Conservation (phyloP, 2,113 vertebrate species). For the Geothlypis trichas region DNA sequence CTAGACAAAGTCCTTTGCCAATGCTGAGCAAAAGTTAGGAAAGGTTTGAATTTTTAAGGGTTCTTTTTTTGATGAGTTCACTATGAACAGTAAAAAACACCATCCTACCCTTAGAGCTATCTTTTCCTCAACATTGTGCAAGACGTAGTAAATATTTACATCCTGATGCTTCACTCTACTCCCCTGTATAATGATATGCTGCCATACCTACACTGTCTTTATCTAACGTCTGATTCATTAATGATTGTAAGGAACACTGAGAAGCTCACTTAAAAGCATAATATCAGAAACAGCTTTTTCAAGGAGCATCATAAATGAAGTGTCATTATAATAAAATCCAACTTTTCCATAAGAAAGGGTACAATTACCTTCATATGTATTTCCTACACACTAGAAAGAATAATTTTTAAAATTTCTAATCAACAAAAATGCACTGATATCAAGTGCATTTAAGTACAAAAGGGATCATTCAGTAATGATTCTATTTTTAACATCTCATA, state of each 20-base stretch:
- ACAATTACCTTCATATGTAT: neutral
- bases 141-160: slow-evolving; percentile 51
- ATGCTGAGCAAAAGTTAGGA: neutral
- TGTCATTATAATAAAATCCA: neutral
- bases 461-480: neutral
- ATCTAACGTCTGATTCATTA: slow-evolving; percentile 53
- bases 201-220: slow-evolving; percentile 50
- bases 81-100: neutral
- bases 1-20: neutral
- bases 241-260: slow-evolving; percentile 24
- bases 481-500: neutral
- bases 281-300: slow-evolving; percentile 35
- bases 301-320: slow-evolving; percentile 26
- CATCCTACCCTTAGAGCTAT: neutral
- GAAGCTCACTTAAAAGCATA: slow-evolving; percentile 24
- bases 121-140: neutral
- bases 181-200: slow-evolving; percentile 52
- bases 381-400: neutral
- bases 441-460: neutral
- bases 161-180: slow-evolving; percentile 12
- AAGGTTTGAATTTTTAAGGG: neutral
- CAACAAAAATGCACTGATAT: neutral
- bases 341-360: slow-evolving; percentile 7
- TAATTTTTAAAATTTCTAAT: neutral
- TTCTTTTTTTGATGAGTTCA: neutral